A percentile compares a stretch with the other conserved stretches of the same genome.
Evolutionary conservation across 2,113 vertebrate species (phyloP).

Genomic region (Raja brachyura): DNA sequence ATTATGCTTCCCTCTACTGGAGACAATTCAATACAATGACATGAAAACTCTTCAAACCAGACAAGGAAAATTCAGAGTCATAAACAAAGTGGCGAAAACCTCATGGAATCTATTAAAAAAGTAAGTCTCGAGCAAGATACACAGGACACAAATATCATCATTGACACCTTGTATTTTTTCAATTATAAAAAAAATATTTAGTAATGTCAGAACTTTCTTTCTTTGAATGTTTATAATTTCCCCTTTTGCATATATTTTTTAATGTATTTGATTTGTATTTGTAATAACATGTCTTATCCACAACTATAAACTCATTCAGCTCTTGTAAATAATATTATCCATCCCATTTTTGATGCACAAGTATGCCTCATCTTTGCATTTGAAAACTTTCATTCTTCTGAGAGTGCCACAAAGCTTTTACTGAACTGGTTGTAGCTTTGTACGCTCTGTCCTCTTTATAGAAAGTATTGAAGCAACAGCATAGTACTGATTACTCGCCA

Average conservation of each 20-base stretch:
- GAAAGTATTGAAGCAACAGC: neutral
- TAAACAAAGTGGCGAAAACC: no score
- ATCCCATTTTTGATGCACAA: neutral
- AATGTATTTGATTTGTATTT: neutral
- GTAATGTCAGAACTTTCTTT: neutral
- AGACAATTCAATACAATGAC: no score
- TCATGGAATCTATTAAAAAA: neutral
- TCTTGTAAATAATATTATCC: neutral
- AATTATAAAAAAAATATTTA: neutral
- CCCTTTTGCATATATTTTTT: neutral
- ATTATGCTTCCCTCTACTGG: no score
- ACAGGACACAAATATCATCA: neutral
- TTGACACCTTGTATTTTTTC: neutral
- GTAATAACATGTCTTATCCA: neutral
- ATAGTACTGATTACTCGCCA: neutral
- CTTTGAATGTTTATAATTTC: neutral
- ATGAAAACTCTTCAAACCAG: no score
- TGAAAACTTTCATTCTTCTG: neutral
- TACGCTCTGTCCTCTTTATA: neutral
- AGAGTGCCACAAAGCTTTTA: neutral
- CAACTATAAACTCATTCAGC: neutral
- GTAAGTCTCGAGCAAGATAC: neutral
- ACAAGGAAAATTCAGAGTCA: no score
- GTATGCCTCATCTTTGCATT: neutral
- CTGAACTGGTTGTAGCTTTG: neutral